Evolutionary conservation across 2,797 vertebrate species (phyloP), one percentile per base, ranked within the genome.

Genomic region (Hyperoplus lanceolatus): DNA sequence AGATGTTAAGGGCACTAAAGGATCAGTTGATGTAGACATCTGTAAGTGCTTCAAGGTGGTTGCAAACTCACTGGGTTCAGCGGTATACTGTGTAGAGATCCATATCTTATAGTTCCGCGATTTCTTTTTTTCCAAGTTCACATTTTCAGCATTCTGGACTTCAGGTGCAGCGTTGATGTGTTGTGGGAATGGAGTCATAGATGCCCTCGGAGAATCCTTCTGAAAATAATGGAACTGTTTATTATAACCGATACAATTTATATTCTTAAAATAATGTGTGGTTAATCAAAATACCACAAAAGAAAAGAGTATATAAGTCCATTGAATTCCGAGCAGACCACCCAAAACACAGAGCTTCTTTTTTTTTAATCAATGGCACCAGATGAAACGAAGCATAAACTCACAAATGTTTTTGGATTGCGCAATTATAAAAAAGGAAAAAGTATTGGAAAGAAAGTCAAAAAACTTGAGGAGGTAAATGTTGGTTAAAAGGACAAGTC

Each of bases 351-450:
- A 79, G 38, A 59, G 21, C 18, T 64, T 57, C n/a, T n/a, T 77
- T 64, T 42, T 54, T 21, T 55, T 21, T 21, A 21, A 29, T 29
- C 29, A 29, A 18, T 63, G 51, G 73, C 67, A 58, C 14, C 41
- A 51, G 73, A 82, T 82, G 54, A 83, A 63, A 76, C 61, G 73
- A 50, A 53, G 53, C 42, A 66, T 63, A 42, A 65, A 43, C 38
- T 11, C 55, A 80, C 74, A 60, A 78, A 66, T 68, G 55, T 39
- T 53, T 79, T 69, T 82, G 79, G 29, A 86, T 84, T 87, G 58
- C 58, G 56, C 45, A 64, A 51, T 80, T 74, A n/a, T 54, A 80
- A 78, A 68, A 68, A 41, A 8, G 53, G 54, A 71, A 45, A 65
- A 70, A 64, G 53, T 29, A 29, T 71, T 73, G 70, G 62, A 70